Base-by-base conservation (phyloP, 2,888 invertebrate genomes). In the Eupeodes latifasciatus region DNA sequence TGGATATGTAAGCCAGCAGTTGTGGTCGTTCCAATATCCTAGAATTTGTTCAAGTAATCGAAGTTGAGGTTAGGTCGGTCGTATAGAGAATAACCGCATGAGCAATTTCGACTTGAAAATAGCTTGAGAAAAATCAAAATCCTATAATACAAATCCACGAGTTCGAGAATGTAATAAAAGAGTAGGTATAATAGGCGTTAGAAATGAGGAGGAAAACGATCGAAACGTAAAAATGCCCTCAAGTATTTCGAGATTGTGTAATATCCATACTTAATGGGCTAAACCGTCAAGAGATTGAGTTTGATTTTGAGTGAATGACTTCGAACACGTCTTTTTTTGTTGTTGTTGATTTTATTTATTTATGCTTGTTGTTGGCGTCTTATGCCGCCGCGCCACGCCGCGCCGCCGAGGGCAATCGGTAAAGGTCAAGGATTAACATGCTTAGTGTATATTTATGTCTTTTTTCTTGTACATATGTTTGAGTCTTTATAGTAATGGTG, bases 361-460 rank as follows among this genome's bases (percentile, higher is more conserved):
- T 66, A 4, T 47, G 5, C 44, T 44, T 44, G 14, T 57, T 67
- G 49, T n/a, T 62, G 64, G 9, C 44, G 44, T 72, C 36, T 53
- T 69, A 27, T 27, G 27, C 27, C 27, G 27, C 27, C 27, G 0
- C 27, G 27, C 27, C 27, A 27, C 27, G 53, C 40, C 40, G 75
- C 27, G 53, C 40, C 40, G 75, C 88, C 67, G 81, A 77, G 74
- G 85, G 88, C 88, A 88, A 81, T 88, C 88, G 85, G 88, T 88
- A 88, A 88, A 88, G 88, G 88, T 88, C 88, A 88, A 88, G 88
- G 88, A 88, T 88, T 88, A 88, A 85, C 85, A 85, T 81, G 85
- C 59, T 82, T 71, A 47, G 61, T 78, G 61, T 69, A 10, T n/a
- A n/a, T 34, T 76, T 80, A 75, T 76, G 72, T 36, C 53, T 55